Conservation (phyloP, 2,888 invertebrate genomes). For the Microctonus brassicae region DNA sequence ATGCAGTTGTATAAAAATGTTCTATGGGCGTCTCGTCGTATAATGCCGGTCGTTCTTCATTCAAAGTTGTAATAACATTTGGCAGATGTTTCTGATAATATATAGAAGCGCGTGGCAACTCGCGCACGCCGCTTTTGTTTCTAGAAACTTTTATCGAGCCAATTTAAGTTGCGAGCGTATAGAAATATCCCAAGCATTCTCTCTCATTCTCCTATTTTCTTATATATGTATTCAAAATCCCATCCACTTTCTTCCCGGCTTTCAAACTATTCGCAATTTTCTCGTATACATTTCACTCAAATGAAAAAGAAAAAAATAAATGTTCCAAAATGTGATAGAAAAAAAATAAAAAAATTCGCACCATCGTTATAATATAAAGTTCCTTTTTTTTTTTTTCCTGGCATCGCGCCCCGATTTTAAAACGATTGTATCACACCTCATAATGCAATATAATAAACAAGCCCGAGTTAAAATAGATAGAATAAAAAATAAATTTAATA, state of each 20-base stretch:
- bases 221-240: conserved; percentile 31
- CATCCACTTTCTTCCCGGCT: conserved; percentile 27
- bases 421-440: not conserved
- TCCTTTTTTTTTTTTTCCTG: conserved; percentile 8
- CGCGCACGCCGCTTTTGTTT: conserved; percentile 59
- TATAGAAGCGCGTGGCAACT: conserved; percentile 45
- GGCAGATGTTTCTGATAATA: conserved; percentile 66
- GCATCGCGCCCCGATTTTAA: not conserved
- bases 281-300: not conserved
- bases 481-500: no score
- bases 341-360: conserved; percentile 7
- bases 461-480: no score
- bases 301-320: not conserved
- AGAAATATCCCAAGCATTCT: conserved; percentile 40
- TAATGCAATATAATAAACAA: no score
- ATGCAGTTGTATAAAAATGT: conserved; percentile 11
- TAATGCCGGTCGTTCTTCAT: conserved; percentile 61
- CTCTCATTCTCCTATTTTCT: conserved; percentile 28
- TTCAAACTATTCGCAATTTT: conserved; percentile 24
- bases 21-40: conserved; percentile 11
- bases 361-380: not conserved
- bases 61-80: conserved; percentile 70
- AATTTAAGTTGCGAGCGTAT: conserved; percentile 69
- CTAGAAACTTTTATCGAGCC: conserved; percentile 69
- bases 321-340: not conserved